These are phyloP conservation scores for Megalops atlanticus DNA, from an alignment of 2,113 vertebrate genomes.

Conservation along the genomic window DNA sequence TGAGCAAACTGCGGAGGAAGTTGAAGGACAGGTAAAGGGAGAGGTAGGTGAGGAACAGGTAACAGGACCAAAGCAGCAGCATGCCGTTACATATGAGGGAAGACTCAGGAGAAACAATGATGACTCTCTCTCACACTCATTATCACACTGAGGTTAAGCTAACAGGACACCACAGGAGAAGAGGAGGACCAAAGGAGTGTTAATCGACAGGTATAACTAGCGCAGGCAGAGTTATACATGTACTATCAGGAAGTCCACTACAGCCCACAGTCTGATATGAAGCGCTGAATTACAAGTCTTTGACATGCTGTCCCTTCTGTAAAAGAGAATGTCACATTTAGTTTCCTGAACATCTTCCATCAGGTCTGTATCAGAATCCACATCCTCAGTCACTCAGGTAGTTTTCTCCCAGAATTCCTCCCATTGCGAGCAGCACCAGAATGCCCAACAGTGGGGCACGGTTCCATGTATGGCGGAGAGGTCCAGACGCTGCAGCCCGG, in stretches of 20 bases:
- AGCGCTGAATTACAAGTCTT: background rate
- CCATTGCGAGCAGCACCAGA: background rate
- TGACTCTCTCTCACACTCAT: background rate
- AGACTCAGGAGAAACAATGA: background rate
- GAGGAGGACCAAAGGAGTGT: background rate
- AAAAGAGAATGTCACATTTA: background rate
- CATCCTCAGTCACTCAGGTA: background rate
- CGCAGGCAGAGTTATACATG: background rate
- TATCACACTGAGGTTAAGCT: background rate
- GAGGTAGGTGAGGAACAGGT: constrained; percentile 51
- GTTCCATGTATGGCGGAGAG: background rate
- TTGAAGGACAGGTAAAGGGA: constrained; percentile 55
- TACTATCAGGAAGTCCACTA: background rate
- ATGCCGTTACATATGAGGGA: constrained; percentile 17
- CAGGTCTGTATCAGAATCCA: background rate
- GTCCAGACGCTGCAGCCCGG: background rate
- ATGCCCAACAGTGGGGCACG: background rate
- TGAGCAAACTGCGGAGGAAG: constrained; percentile 46
- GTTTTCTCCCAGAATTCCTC: background rate
- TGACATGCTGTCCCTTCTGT: no score
- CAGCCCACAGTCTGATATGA: background rate
- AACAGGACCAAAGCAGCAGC: constrained; percentile 51
- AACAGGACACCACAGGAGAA: background rate
- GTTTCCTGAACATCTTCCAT: background rate
- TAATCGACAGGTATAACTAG: background rate